These are phyloP conservation scores for Cancer borealis DNA, from an alignment of 2,888 invertebrate species.

Conservation along the genomic window DNA sequence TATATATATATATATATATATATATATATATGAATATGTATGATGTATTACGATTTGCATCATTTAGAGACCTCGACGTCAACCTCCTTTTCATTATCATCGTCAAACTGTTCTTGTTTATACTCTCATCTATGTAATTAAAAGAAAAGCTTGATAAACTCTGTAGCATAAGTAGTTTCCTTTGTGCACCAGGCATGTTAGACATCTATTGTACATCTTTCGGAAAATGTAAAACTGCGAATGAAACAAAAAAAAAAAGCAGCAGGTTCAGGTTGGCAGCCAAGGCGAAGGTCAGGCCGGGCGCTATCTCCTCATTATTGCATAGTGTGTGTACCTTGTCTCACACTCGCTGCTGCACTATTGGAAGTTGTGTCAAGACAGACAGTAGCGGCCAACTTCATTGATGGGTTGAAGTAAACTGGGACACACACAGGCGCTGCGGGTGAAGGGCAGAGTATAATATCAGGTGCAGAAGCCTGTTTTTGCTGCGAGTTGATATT, in stretches of 20 bases:
- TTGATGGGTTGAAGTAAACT: neutral
- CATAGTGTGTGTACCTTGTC: neutral
- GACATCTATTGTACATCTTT: neutral
- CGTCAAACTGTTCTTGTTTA: too few relatives aligned
- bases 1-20: too few relatives aligned
- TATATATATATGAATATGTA: too few relatives aligned
- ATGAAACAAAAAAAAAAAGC: neutral
- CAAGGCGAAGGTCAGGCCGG: conserved; percentile 9
- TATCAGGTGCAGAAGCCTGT: neutral
- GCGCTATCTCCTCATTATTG: neutral
- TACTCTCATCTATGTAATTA: too few relatives aligned
- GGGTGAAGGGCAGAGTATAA: neutral
- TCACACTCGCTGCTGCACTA: neutral
- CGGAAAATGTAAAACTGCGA: conserved; percentile 8
- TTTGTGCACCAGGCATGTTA: neutral
- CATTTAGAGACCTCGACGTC: too few relatives aligned
- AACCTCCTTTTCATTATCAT: too few relatives aligned
- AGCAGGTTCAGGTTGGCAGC: neutral
- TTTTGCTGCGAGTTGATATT: neutral
- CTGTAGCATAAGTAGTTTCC: neutral
- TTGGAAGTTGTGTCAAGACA: neutral
- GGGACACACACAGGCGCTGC: neutral
- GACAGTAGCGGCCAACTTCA: neutral
- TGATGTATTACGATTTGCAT: too few relatives aligned
- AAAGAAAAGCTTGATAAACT: too few relatives aligned